A percentile compares a stretch with the other conserved stretches of the same genome.
Evolutionary conservation across 2,113 vertebrate species (phyloP).

Genomic region (Rhynchomys soricoides): DNA sequence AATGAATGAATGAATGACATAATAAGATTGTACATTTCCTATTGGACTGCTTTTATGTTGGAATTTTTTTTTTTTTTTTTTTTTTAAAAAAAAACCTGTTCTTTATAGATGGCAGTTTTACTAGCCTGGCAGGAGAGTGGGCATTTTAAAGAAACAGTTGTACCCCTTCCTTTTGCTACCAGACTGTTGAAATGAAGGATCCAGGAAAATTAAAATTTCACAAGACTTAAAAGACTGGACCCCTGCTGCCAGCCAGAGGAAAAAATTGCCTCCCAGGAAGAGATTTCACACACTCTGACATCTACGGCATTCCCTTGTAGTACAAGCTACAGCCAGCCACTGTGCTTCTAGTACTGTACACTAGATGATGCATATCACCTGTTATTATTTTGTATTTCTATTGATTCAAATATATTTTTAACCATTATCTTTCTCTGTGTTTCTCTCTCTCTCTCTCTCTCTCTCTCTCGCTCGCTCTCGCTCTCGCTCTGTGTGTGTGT

Average conservation of each 20-base stretch:
- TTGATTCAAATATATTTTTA: background rate
- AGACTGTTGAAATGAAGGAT: background rate
- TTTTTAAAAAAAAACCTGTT: background rate
- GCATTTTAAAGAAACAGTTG: background rate
- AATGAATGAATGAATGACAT: background rate
- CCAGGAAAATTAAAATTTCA: background rate
- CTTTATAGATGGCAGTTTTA: background rate
- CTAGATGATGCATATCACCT: background rate
- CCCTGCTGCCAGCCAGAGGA: background rate
- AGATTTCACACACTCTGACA: background rate
- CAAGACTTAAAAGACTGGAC: background rate
- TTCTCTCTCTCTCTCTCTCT: background rate
- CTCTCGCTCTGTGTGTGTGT: background rate
- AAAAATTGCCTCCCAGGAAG: background rate
- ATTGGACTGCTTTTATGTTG: background rate
- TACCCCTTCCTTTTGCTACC: background rate
- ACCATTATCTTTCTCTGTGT: background rate
- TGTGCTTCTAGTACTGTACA: background rate
- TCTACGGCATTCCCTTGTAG: no score
- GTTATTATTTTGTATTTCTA: background rate
- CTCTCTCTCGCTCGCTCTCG: background rate
- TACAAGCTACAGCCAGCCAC: background rate
- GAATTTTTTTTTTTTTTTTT: background rate
- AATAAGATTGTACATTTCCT: background rate
- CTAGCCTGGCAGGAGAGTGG: background rate